Evolutionary conservation across 2,113 vertebrate species (phyloP).

Genomic region (Tinamus guttatus): DNA sequence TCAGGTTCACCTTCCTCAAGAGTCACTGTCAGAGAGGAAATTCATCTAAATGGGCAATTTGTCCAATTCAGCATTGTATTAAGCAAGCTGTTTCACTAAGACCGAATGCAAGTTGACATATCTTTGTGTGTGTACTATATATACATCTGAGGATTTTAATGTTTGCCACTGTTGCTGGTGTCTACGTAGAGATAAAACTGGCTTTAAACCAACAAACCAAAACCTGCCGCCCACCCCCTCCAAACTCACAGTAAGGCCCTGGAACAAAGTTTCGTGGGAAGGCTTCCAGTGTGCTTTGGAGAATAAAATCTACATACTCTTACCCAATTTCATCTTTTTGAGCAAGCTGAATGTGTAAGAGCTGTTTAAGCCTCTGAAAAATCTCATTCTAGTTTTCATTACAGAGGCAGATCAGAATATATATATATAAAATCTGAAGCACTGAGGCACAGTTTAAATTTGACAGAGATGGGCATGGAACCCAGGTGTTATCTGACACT

Average conservation of each 20-base stretch:
- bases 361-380: background rate
- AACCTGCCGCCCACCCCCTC: background rate
- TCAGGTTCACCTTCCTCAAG: conserved; percentile 46
- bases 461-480: background rate
- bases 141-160: background rate
- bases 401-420: background rate
- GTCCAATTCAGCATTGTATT: background rate
- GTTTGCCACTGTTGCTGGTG: background rate
- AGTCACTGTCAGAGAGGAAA: background rate
- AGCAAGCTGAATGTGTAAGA: background rate
- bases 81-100: background rate
- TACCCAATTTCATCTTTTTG: background rate
- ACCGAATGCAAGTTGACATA: background rate
- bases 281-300: background rate
- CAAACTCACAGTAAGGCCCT: background rate
- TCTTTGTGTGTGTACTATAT: background rate
- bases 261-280: background rate
- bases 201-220: background rate
- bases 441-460: background rate
- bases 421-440: background rate
- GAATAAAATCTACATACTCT: background rate
- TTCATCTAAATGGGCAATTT: background rate
- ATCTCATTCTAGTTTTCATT: background rate
- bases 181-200: background rate
- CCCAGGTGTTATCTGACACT: conserved; percentile 5